Evolutionary conservation across 2,888 invertebrate species (phyloP).

Genomic region (Sicus ferrugineus): DNA sequence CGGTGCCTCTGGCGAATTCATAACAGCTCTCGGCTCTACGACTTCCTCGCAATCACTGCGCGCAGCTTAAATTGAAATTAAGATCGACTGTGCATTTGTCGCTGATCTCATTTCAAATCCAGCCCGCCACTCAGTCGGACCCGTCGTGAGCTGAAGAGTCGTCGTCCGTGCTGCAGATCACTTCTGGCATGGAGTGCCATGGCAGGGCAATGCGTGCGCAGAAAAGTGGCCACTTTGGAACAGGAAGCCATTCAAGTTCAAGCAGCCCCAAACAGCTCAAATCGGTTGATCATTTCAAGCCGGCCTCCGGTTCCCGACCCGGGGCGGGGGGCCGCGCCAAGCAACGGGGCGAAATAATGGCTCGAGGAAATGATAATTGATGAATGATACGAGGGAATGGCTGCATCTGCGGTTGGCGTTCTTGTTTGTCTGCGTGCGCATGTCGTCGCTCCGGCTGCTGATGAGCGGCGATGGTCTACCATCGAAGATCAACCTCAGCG

Average conservation of each 20-base stretch:
- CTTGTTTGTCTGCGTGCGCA: not conserved
- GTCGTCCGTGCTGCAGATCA: not conserved
- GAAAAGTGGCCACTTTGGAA: slow-evolving; percentile 24
- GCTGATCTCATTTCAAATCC: no score
- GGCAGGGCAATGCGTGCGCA: no score
- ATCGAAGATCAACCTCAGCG: not conserved
- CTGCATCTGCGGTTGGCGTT: not conserved
- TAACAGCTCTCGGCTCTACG: no score
- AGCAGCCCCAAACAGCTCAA: slow-evolving; percentile 1
- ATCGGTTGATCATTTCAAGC: slow-evolving; percentile 26
- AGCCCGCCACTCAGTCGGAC: no score
- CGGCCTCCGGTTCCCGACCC: not conserved
- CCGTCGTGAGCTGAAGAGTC: no score
- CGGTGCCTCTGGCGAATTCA: no score
- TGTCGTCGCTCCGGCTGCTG: not conserved
- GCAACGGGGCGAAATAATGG: not conserved
- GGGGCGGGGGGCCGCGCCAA: not conserved
- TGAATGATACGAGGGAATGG: slow-evolving; percentile 28
- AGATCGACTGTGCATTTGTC: no score
- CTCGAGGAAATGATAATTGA: slow-evolving; percentile 21
- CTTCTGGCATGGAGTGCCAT: not conserved
- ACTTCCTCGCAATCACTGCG: no score
- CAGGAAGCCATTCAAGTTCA: slow-evolving; percentile 27
- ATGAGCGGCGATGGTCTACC: not conserved
- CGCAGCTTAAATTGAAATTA: no score